Percentiles rank a stretch among this genome's conserved stretches.
phyloP scores from a whole-genome alignment of 2,797 vertebrate species.

The Muraenolepis orangiensis region DNA sequence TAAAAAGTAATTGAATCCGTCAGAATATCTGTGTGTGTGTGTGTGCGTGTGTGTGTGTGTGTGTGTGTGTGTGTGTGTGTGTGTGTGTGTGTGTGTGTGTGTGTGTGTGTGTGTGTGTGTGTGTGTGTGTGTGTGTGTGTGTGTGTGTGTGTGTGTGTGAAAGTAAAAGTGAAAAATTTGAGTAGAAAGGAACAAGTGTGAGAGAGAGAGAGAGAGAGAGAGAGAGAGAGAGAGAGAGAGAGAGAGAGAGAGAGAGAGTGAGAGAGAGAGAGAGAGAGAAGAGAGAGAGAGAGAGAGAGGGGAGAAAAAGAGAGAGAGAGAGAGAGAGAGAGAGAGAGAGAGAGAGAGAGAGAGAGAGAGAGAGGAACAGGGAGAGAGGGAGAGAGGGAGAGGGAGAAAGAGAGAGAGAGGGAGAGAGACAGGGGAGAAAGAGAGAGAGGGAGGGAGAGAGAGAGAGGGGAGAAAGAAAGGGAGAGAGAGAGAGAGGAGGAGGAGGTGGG shows the following conservation, averaged over 20 bases:
- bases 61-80: constrained; percentile 11
- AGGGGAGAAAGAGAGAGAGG: background rate
- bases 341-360: background rate
- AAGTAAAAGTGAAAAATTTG: too few relatives aligned
- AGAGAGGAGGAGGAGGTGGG: background rate
- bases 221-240: too few relatives aligned
- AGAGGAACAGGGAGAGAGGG: background rate
- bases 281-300: background rate
- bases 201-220: too few relatives aligned
- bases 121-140: too few relatives aligned
- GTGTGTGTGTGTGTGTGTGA: too few relatives aligned
- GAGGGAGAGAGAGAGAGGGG: background rate
- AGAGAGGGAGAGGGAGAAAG: background rate
- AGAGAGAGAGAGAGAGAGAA: background rate
- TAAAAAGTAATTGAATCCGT: too few relatives aligned
- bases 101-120: too few relatives aligned
- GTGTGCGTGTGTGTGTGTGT: constrained; percentile 21
- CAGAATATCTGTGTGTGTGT: background rate
- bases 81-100: background rate
- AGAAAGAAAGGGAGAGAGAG: background rate
- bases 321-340: too few relatives aligned
- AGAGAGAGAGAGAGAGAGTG: background rate
- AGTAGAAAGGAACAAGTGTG: too few relatives aligned
- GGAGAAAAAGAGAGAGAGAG: too few relatives aligned
- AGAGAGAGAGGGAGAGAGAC: too few relatives aligned